Evolutionary conservation across 2,888 invertebrate genomes (phyloP).

Genomic region (Eristalis arbustorum): DNA sequence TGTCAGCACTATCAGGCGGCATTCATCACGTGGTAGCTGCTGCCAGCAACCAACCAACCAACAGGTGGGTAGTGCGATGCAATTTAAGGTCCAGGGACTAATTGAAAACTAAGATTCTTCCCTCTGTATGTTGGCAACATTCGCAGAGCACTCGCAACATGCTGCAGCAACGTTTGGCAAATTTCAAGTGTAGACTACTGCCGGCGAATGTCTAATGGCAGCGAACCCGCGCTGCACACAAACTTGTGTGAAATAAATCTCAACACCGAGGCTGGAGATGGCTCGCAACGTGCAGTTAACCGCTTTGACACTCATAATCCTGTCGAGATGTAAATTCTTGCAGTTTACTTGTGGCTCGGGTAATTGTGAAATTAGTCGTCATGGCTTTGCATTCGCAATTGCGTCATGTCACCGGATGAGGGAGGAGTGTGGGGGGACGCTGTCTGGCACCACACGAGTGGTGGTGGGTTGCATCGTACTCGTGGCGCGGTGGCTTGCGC

Average conservation of each 20-base stretch:
- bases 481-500: slow-evolving; percentile 17
- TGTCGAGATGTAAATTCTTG: slow-evolving; percentile 48
- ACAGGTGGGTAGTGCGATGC: slow-evolving; percentile 54
- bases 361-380: slow-evolving; percentile 57
- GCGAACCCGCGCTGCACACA: slow-evolving; percentile 29
- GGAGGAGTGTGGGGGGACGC: neutral
- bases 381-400: slow-evolving; percentile 50
- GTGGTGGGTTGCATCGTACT: neutral
- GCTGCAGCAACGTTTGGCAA: slow-evolving; percentile 38
- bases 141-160: neutral
- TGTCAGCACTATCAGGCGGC: slow-evolving; percentile 52
- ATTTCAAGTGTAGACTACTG: slow-evolving; percentile 4
- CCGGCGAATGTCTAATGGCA: slow-evolving; percentile 12
- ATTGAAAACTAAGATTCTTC: slow-evolving; percentile 41
- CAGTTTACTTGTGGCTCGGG: slow-evolving; percentile 40
- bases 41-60: neutral
- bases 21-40: slow-evolving; percentile 45
- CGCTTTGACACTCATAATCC: slow-evolving; percentile 54
- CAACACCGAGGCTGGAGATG: neutral
- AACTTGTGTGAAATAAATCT: slow-evolving; percentile 57
- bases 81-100: slow-evolving; percentile 24
- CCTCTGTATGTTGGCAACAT: no score
- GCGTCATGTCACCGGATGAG: slow-evolving; percentile 24
- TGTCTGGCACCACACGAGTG: neutral
- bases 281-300: neutral